phyloP scores from a whole-genome alignment of 2,797 vertebrate species.

The Rhinogobio ventralis region DNA sequence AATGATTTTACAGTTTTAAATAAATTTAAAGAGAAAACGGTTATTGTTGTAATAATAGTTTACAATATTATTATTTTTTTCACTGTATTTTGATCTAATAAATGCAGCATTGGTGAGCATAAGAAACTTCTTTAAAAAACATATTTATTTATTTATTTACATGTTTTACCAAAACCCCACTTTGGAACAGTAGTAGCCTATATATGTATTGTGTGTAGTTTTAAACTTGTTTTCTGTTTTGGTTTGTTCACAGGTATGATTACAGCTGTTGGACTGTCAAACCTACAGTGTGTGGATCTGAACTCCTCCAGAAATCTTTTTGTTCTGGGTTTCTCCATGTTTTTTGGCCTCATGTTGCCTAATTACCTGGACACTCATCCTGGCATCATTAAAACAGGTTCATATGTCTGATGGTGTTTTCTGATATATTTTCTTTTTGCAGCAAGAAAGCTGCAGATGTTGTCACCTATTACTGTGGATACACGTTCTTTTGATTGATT shows the following conservation, averaged over 20 bases:
- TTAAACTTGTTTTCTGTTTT: conserved; percentile 1
- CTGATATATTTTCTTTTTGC: background rate
- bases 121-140: background rate
- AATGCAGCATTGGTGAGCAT: background rate
- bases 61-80: too few species aligned
- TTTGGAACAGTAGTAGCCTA: background rate
- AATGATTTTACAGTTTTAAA: background rate
- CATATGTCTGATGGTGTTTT: background rate
- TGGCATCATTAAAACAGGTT: conserved; percentile 87
- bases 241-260: conserved; percentile 87
- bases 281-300: conserved; percentile 94
- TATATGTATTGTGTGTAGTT: background rate
- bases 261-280: conserved; percentile 94
- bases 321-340: conserved; percentile 94
- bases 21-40: background rate
- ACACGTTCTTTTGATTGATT: background rate
- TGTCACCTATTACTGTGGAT: background rate
- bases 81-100: too few species aligned
- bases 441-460: background rate
- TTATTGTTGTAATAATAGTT: too few species aligned
- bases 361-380: conserved; percentile 88
- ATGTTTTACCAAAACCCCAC: too few species aligned
- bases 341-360: conserved; percentile 91
- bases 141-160: too few species aligned
- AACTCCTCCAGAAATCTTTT: conserved; percentile 97